phyloP scores from a whole-genome alignment of 2,113 vertebrate species.

The Melanocharis versteri region DNA sequence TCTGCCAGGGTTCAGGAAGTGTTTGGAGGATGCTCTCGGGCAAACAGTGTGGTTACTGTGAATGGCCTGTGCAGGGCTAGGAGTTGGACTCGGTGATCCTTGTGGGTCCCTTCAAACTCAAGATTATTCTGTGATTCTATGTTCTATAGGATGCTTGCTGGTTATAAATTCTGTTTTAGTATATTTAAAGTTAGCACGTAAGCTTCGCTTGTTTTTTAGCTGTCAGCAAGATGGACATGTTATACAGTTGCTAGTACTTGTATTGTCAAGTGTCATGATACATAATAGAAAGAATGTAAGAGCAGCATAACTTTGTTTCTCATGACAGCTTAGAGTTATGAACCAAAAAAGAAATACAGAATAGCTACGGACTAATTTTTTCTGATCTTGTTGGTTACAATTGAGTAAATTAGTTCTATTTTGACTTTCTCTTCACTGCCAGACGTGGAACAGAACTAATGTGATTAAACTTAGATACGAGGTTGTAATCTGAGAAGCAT shows the following conservation, averaged over 20 bases:
- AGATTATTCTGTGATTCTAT: background rate
- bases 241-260: background rate
- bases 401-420: background rate
- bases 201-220: background rate
- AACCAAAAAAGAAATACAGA: background rate
- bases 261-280: background rate
- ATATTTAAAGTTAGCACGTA: background rate
- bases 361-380: background rate
- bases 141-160: background rate
- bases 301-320: background rate
- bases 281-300: background rate
- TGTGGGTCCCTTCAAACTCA: background rate
- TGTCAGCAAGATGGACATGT: background rate
- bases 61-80: background rate
- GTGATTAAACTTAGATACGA: background rate
- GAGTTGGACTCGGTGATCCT: background rate
- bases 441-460: background rate
- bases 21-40: background rate
- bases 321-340: background rate
- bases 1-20: background rate
- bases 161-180: background rate
- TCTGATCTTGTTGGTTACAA: background rate
- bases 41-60: background rate
- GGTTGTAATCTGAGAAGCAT: background rate
- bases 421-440: background rate